phyloP scores from a whole-genome alignment of 2,113 vertebrate species.

The rabbit (Oryctolagus cuniculus) region DNA sequence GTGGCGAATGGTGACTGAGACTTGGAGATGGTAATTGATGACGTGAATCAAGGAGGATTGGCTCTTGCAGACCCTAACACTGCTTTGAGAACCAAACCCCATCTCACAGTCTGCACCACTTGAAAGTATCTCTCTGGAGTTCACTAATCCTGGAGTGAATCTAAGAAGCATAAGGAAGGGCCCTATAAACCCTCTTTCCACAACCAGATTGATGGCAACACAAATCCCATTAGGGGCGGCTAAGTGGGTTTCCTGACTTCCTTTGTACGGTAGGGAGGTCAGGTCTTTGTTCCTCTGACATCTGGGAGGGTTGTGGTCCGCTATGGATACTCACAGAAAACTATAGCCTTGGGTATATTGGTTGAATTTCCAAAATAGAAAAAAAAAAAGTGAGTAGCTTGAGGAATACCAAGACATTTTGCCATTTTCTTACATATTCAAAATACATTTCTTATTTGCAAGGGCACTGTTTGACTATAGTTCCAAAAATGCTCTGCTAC shows the following conservation, averaged over 20 bases:
- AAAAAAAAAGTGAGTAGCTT: conserved; percentile 10
- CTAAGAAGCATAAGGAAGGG: background rate
- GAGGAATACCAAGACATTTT: background rate
- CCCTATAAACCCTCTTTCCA: background rate
- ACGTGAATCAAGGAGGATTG: background rate
- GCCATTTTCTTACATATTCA: background rate
- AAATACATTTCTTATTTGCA: conserved; percentile 26
- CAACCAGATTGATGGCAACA: background rate
- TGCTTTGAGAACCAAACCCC: background rate
- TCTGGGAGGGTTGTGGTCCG: background rate
- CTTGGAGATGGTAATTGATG: conserved; percentile 45
- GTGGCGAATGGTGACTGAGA: conserved; percentile 49
- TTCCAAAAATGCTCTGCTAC: conserved; percentile 29
- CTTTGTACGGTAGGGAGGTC: background rate
- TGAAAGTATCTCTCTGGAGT: background rate
- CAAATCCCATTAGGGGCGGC: background rate
- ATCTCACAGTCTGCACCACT: background rate
- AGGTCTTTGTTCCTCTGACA: background rate
- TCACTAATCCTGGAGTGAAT: background rate
- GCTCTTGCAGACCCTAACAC: background rate
- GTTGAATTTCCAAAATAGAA: background rate
- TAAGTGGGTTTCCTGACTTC: background rate
- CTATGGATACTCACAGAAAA: background rate
- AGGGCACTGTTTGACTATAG: background rate
- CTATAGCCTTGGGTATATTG: background rate